Evolutionary conservation across 2,113 vertebrate genomes (phyloP).

Genomic region (Leptobrachium leishanense): DNA sequence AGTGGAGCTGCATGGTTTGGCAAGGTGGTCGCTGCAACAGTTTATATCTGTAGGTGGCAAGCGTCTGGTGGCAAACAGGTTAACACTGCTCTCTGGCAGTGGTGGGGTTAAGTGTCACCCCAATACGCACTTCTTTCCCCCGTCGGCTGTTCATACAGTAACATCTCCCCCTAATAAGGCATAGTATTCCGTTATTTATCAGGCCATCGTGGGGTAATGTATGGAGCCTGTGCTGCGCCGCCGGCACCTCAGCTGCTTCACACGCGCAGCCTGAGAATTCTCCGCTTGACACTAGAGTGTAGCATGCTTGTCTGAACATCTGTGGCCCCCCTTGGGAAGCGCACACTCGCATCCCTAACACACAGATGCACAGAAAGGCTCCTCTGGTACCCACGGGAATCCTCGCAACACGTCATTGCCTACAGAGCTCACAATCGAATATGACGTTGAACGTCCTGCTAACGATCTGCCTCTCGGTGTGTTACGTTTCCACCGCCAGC

Average conservation of each 20-base stretch:
- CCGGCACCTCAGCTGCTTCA: conserved; percentile 18
- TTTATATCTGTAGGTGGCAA: too few relatives aligned
- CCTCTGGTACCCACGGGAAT: too few relatives aligned
- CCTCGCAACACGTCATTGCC: not conserved
- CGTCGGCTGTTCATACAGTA: not conserved
- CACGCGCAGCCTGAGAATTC: conserved; percentile 18
- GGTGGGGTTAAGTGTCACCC: too few relatives aligned
- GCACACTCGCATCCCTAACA: not conserved
- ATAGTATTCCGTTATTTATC: conserved; percentile 14
- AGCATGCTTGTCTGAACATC: conserved; percentile 3
- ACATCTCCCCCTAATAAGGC: conserved; percentile 1
- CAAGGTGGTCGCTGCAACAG: too few relatives aligned
- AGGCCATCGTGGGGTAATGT: conserved; percentile 2
- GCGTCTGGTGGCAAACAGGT: too few relatives aligned
- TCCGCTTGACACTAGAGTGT: conserved; percentile 1
- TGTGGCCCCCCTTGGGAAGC: not conserved
- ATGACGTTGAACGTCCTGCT: too few relatives aligned
- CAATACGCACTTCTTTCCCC: not conserved
- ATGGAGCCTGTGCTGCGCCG: not conserved
- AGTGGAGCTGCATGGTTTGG: too few relatives aligned
- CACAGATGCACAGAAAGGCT: not conserved
- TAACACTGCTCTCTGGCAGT: too few relatives aligned
- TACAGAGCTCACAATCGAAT: not conserved
- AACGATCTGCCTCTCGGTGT: too few relatives aligned
- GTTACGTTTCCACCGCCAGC: too few relatives aligned